Evolutionary conservation across 2,113 vertebrate genomes (phyloP).

Genomic region (Rhinogobius similis): DNA sequence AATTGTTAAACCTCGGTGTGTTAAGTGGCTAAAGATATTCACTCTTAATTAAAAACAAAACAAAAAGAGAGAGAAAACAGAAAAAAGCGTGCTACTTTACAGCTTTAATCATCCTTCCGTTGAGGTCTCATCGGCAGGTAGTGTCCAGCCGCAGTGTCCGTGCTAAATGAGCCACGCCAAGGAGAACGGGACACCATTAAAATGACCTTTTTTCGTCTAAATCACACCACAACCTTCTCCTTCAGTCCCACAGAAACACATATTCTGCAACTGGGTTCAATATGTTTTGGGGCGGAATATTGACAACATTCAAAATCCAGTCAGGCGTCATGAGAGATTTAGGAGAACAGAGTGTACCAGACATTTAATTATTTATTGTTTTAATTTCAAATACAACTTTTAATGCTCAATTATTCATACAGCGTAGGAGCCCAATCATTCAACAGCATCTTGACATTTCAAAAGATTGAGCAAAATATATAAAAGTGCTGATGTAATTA

Average conservation of each 20-base stretch:
- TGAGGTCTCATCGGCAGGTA: too few species aligned
- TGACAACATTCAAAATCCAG: neutral
- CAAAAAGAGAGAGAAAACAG: too few species aligned
- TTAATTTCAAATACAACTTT: neutral
- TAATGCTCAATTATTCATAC: too few species aligned
- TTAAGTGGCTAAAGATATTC: too few species aligned
- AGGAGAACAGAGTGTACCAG: slow-evolving; percentile 11
- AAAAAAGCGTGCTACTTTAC: too few species aligned
- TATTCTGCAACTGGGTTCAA: neutral
- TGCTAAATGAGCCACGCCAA: neutral
- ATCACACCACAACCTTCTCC: neutral
- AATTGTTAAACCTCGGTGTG: too few species aligned
- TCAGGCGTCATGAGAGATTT: neutral
- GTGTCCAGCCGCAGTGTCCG: too few species aligned
- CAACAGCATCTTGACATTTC: neutral
- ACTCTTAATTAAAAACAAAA: too few species aligned
- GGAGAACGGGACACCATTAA: neutral
- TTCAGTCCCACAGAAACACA: neutral
- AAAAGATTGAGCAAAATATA: neutral
- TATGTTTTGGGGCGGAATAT: slow-evolving; percentile 1
- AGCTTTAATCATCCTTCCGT: too few species aligned
- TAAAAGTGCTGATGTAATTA: neutral
- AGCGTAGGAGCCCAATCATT: too few species aligned
- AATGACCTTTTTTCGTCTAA: neutral
- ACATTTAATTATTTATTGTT: slow-evolving; percentile 19